phyloP scores from a whole-genome alignment of 2,113 vertebrate genomes.

The Channa argus region DNA sequence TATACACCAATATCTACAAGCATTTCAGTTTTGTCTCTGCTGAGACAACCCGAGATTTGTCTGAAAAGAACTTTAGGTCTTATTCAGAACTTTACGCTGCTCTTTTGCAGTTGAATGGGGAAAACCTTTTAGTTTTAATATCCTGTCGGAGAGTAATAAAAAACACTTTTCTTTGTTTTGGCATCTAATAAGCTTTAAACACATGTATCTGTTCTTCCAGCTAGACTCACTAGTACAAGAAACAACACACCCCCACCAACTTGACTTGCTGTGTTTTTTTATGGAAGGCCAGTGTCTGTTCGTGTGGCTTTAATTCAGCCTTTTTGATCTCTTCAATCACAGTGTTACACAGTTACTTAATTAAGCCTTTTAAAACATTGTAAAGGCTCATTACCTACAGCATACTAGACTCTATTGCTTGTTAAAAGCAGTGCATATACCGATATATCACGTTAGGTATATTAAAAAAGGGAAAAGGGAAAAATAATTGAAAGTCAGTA shows the following conservation, averaged over 20 bases:
- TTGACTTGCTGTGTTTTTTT: no score
- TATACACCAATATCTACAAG: neutral
- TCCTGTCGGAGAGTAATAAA: no score
- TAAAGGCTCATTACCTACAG: neutral
- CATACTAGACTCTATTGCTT: neutral
- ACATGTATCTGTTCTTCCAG: no score
- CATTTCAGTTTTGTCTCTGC: slow-evolving; percentile 13
- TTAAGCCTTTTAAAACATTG: neutral
- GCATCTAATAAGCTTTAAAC: no score
- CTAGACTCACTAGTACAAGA: no score
- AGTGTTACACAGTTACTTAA: neutral
- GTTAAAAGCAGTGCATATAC: slow-evolving; percentile 34
- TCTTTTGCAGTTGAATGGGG: no score
- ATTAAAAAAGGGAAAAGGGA: neutral
- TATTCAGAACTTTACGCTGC: no score
- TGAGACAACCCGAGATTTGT: slow-evolving; percentile 15
- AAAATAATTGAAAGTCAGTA: neutral
- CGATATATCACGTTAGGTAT: slow-evolving; percentile 12
- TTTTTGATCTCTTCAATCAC: neutral
- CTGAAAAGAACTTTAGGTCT: neutral
- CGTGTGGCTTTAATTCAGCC: neutral
- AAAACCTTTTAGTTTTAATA: no score
- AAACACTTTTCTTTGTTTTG: no score
- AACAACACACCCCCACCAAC: no score
- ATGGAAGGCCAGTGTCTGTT: neutral